Evolutionary conservation across 2,888 invertebrate genomes (phyloP).

Genomic region (Listrodromus nycthemerus): DNA sequence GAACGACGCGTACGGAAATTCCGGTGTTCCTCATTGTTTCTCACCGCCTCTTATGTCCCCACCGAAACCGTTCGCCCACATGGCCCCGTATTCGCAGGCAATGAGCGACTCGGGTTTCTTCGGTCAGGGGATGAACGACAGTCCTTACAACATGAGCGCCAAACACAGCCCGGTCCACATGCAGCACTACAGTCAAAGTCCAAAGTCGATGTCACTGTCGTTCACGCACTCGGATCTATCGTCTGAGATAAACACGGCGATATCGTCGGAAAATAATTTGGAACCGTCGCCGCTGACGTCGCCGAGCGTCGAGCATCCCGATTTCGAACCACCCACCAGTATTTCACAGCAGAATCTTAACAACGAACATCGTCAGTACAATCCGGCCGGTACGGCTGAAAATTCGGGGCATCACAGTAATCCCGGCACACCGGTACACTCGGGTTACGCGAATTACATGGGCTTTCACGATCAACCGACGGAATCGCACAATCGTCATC

Average conservation of each 20-base stretch:
- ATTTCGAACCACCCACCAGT: slow-evolving; percentile 90
- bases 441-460: slow-evolving; percentile 81
- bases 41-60: slow-evolving; percentile 82
- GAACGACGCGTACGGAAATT: slow-evolving; percentile 78
- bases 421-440: slow-evolving; percentile 79
- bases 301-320: slow-evolving; percentile 89
- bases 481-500: slow-evolving; percentile 76
- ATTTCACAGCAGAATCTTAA: slow-evolving; percentile 84
- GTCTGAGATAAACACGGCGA: slow-evolving; percentile 92
- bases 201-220: slow-evolving; percentile 85
- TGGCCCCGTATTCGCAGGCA: slow-evolving; percentile 82
- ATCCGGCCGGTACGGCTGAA: slow-evolving; percentile 81
- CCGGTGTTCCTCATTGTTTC: slow-evolving; percentile 79
- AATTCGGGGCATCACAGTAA: slow-evolving; percentile 78
- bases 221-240: slow-evolving; percentile 91
- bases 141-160: slow-evolving; percentile 81
- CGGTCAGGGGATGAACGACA: slow-evolving; percentile 80
- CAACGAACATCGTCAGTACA: slow-evolving; percentile 86
- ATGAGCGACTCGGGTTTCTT: slow-evolving; percentile 80
- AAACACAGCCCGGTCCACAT: slow-evolving; percentile 84
- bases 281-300: slow-evolving; percentile 89
- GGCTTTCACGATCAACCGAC: slow-evolving; percentile 80
- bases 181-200: slow-evolving; percentile 84
- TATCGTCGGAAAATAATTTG: slow-evolving; percentile 88
- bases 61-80: slow-evolving; percentile 82